These are phyloP conservation scores for Gila orcuttii DNA, from an alignment of 2,113 vertebrate species.

Conservation along the genomic window DNA sequence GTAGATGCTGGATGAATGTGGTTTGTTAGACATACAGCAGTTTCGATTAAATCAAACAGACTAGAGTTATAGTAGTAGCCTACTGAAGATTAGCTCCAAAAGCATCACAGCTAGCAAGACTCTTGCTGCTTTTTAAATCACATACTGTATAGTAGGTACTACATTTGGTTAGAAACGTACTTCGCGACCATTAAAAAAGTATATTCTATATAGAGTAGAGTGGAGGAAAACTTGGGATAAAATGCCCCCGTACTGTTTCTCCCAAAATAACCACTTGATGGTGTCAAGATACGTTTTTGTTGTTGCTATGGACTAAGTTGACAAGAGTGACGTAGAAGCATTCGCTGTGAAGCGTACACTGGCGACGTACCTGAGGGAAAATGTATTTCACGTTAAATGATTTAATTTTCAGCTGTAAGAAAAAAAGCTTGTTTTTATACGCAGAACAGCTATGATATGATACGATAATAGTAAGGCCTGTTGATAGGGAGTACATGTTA, in stretches of 20 bases:
- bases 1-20: constrained; percentile 56
- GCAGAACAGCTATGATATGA: too few species aligned
- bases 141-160: neutral
- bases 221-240: too few species aligned
- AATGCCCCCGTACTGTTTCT: too few species aligned
- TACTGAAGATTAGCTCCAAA: neutral
- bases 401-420: neutral
- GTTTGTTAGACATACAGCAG: constrained; percentile 27
- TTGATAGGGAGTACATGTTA: too few species aligned
- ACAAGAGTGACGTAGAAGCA: neutral
- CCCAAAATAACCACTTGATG: too few species aligned
- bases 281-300: too few species aligned
- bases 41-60: constrained; percentile 4
- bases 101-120: neutral
- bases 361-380: neutral
- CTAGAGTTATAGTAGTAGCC: neutral
- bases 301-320: neutral
- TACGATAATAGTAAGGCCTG: too few species aligned
- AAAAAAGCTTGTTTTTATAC: neutral
- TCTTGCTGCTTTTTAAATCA: neutral
- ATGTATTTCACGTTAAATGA: neutral
- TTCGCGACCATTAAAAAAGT: too few species aligned
- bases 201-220: too few species aligned
- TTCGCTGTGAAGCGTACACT: neutral
- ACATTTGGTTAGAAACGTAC: neutral